Conservation (phyloP, 2,797 vertebrate species). For the Micrastur ruficollis region DNA sequence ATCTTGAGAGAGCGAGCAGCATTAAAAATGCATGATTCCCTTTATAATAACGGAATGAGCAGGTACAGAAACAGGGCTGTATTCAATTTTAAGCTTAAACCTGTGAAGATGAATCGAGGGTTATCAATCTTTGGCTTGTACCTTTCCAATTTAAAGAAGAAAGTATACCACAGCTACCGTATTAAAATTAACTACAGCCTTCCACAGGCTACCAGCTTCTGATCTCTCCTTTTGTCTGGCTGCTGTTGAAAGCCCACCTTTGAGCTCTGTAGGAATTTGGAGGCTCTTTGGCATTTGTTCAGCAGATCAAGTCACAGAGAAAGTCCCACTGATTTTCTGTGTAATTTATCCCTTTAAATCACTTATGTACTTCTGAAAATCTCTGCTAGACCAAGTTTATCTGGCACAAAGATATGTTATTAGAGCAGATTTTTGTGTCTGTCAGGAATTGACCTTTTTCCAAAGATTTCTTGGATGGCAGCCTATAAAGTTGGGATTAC, state of each 20-base stretch:
- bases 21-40: background rate
- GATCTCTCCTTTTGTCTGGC: background rate
- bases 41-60: background rate
- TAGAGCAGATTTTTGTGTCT: slow-evolving; percentile 36
- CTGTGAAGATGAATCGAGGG: background rate
- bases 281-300: background rate
- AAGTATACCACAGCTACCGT: background rate
- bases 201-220: background rate
- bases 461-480: slow-evolving; percentile 44
- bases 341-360: slow-evolving; percentile 31
- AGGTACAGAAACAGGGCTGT: background rate
- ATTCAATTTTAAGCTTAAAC: background rate
- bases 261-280: background rate
- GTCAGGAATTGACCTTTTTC: slow-evolving; percentile 52
- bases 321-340: background rate
- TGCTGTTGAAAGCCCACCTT: background rate
- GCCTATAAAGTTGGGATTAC: slow-evolving; percentile 52
- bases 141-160: background rate
- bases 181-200: background rate
- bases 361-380: slow-evolving; percentile 47
- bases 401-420: slow-evolving; percentile 28
- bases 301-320: background rate
- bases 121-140: background rate
- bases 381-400: background rate
- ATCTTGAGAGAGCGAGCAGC: background rate